These are phyloP conservation scores for Spicauda simplicius DNA, from an alignment of 2,888 invertebrate genomes.

Conservation along the genomic window DNA sequence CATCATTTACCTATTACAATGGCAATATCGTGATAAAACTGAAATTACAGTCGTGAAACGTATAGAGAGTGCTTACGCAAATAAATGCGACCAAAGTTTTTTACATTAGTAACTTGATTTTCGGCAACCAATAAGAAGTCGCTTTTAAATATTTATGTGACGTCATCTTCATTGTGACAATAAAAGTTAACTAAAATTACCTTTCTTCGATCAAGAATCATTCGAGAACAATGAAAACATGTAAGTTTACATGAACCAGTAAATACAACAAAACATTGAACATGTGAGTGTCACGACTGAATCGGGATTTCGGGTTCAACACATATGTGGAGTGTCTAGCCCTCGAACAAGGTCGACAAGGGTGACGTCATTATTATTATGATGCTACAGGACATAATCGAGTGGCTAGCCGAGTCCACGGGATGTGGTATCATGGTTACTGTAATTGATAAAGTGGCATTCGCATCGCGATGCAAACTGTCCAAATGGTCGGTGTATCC, in stretches of 20 bases:
- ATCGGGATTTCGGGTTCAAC: slow-evolving; percentile 50
- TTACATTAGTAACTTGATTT: slow-evolving; percentile 15
- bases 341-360: slow-evolving; percentile 68
- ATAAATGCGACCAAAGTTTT: slow-evolving; percentile 5
- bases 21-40: background rate
- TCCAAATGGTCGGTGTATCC: slow-evolving; percentile 49
- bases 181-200: slow-evolving; percentile 18
- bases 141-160: slow-evolving; percentile 21
- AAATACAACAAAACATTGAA: slow-evolving; percentile 41
- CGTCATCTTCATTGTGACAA: slow-evolving; percentile 33
- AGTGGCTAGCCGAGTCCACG: slow-evolving; percentile 49
- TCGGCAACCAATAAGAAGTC: slow-evolving; percentile 18
- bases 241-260: background rate
- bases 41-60: background rate
- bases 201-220: slow-evolving; percentile 10
- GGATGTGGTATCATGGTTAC: slow-evolving; percentile 55
- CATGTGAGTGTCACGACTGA: slow-evolving; percentile 65
- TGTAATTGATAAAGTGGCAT: slow-evolving; percentile 72
- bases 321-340: slow-evolving; percentile 53
- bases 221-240: slow-evolving; percentile 9
- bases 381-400: slow-evolving; percentile 67
- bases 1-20: background rate
- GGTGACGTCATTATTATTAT: slow-evolving; percentile 71
- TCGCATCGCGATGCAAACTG: slow-evolving; percentile 49
- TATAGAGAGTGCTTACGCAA: background rate